Base-by-base conservation (phyloP, 2,797 vertebrate species). In the Mus spretus region DNA sequence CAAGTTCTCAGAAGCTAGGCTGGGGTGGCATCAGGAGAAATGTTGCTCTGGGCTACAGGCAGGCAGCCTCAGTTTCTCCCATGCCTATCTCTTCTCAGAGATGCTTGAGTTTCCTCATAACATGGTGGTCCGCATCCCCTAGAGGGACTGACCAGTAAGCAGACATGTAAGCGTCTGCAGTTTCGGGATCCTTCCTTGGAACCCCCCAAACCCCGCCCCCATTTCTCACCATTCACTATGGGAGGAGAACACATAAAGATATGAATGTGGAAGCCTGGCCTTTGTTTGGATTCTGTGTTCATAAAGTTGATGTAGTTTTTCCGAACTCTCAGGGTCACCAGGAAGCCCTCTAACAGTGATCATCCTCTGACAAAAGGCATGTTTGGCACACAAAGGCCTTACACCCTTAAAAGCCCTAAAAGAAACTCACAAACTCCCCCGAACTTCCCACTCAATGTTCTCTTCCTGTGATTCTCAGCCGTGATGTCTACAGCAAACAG, bases 401-500 rank as follows among this genome's bases (percentile, higher is more conserved):
- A 81, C 96, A 97, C 47, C 65, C 47, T 86, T 86, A 97, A 97
- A 89, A 97, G 91, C 57, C 24, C 13, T n/a, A 24, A 88, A 86
- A 70, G 63, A 96, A 98, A 97, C 95, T 93, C 59, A 77, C 12
- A 53, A 77, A 44, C 6, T 79, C 34, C 79, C 86, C 28, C 10
- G 34, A 89, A 89, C 77, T 77, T 94, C 78, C 20, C 92, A 94
- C 97, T 53, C 20, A 15, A 2, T 97, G 82, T 2, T 12, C 94
- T 96, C 98, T 98, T 97, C 87, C 92, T 95, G 50, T 50, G 24
- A 82, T 92, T 89, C 95, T 95, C 90, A 74, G 89, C 55, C 70
- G 74, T 84, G 96, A 96, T 90, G 93, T 44, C 86, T 81, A 94
- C 96, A 96, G 59, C 87, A 94, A 98, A 98, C 81, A 93, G 87